Base-by-base conservation (phyloP, 2,113 vertebrate genomes). In the Pao palembangensis region DNA sequence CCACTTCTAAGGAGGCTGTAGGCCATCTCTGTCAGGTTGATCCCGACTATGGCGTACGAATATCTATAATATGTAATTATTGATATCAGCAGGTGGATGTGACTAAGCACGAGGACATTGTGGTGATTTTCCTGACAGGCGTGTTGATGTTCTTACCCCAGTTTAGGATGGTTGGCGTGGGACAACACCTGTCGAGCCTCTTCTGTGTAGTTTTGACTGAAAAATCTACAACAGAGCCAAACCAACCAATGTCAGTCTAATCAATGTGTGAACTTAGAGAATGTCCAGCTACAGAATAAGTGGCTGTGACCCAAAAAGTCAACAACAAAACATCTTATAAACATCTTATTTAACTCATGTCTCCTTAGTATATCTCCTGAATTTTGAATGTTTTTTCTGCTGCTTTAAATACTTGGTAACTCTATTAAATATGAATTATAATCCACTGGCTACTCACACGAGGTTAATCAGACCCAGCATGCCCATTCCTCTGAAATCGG, bases 401-500 rank as follows among this genome's bases (percentile, higher is more conserved):
- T 46, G 44, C 14, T 46, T 4, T n/a, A n/a, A 46, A 46, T 12
- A 44, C 2, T 16, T n/a, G 44, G 44, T n/a, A 46, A n/a, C 15
- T 17, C 13, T 8, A 46, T 46, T n/a, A 46, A 46, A 46, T 17
- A 17, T 46, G 13, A 15, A 42, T 56, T 13, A 54, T 23, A 6
- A 56, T 14, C n/a, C 8, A 51, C 2, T 31, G 7, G 28, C 5
- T 47, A 94, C 97, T 95, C 89, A 99, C 97, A 98, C 80, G 21
- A 99, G 93, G 76, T 99, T 99, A 55, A 91, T 88, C 12, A 99
- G 87, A 42, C 96, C 97, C 58, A 99, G 92, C 74, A 99, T 83
- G 64, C 97, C 96, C 96, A 99, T 99, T 87, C 97, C 97, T 91
- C 96, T 91, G 87, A 99, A 99, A 90, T 99, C 97, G 8, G 97